Conservation (phyloP, 1,140 invertebrate genomes). For the Eulimnadia texana region DNA sequence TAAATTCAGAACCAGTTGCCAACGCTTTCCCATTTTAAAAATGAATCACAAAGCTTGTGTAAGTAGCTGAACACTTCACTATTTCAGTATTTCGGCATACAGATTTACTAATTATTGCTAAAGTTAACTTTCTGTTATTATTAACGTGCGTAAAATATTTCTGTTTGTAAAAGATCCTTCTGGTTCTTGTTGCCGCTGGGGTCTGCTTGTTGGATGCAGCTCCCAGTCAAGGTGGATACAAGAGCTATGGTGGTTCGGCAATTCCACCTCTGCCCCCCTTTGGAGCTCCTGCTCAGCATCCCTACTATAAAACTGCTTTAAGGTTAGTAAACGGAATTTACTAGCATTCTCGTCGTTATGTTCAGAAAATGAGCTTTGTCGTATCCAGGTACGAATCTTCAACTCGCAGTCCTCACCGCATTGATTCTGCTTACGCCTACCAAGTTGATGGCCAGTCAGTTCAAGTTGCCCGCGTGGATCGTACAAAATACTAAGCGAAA, state of each 20-base stretch:
- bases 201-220: background rate
- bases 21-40: too few species aligned
- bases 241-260: background rate
- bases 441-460: slow-evolving; percentile 16
- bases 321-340: background rate
- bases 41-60: background rate
- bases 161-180: background rate
- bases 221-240: background rate
- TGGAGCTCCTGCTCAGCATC: slow-evolving; percentile 7
- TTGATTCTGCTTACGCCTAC: slow-evolving; percentile 15
- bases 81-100: too few species aligned
- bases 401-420: background rate
- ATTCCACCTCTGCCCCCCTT: slow-evolving; percentile 2
- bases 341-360: too few species aligned
- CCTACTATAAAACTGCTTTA: background rate
- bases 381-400: slow-evolving; percentile 13
- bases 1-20: too few species aligned
- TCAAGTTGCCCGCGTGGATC: slow-evolving; percentile 12
- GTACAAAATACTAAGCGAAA: too few species aligned
- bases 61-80: background rate
- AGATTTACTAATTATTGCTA: too few species aligned
- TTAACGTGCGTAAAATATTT: background rate
- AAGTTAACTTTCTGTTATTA: background rate
- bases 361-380: too few species aligned
- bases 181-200: background rate